phyloP scores from a whole-genome alignment of 2,113 vertebrate species.

The Erythrocercus mccallii region DNA sequence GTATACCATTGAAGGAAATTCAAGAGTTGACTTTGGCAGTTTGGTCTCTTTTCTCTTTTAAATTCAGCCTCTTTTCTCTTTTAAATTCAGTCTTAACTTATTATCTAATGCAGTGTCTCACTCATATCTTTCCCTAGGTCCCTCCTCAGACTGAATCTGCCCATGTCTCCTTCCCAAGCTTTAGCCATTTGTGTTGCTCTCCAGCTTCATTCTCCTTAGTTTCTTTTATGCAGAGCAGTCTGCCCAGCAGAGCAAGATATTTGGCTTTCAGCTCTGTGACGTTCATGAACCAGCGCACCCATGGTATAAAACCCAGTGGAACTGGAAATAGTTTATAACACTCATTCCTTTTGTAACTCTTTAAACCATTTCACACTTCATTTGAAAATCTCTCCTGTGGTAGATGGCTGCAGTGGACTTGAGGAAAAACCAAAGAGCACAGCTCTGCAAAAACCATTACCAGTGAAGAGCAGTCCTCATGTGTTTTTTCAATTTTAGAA shows the following conservation, averaged over 20 bases:
- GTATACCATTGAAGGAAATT: background rate
- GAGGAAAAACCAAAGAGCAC: background rate
- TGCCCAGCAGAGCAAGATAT: background rate
- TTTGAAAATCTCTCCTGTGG: constrained; percentile 24
- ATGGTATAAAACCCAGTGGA: background rate
- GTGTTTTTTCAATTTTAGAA: background rate
- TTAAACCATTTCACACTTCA: constrained; percentile 48
- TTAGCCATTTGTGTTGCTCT: background rate
- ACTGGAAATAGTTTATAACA: constrained; percentile 30
- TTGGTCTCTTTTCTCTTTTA: background rate
- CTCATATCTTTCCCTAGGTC: background rate
- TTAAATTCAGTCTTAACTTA: background rate
- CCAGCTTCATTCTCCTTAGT: background rate
- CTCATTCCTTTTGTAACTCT: constrained; percentile 15
- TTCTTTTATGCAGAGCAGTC: background rate
- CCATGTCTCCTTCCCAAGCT: background rate
- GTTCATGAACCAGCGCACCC: background rate
- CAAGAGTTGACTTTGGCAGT: background rate
- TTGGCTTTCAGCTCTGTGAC: constrained; percentile 7
- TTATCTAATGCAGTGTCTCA: background rate
- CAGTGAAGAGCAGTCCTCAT: background rate
- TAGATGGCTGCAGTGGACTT: background rate
- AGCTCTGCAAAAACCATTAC: background rate
- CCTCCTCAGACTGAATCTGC: background rate
- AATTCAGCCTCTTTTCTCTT: background rate